phyloP scores from a whole-genome alignment of 2,113 vertebrate genomes.

The Neolamprologus sp. region DNA sequence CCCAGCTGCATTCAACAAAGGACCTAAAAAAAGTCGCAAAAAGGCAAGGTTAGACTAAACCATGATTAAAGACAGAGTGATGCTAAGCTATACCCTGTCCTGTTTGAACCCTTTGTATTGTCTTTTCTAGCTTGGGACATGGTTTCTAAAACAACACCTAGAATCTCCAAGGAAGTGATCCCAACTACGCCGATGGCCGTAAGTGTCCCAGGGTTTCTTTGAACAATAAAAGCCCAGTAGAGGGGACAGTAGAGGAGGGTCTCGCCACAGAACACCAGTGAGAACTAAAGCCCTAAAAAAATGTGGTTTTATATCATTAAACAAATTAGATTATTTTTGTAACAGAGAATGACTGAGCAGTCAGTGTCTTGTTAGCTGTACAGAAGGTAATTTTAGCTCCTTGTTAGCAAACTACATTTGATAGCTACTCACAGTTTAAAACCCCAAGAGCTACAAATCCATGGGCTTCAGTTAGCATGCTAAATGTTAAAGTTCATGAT shows the following conservation, averaged over 20 bases:
- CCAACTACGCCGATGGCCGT: conserved; percentile 46
- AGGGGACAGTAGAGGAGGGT: neutral
- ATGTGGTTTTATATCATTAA: neutral
- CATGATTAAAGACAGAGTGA: neutral
- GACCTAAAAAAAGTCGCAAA: neutral
- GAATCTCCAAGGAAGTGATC: conserved; percentile 16
- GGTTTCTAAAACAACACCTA: conserved; percentile 35
- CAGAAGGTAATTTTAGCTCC: neutral
- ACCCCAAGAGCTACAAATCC: neutral
- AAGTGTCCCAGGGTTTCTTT: conserved; percentile 6
- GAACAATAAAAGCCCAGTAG: neutral
- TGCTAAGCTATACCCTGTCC: neutral
- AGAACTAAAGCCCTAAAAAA: neutral
- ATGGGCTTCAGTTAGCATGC: neutral
- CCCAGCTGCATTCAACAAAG: neutral
- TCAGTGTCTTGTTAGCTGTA: neutral
- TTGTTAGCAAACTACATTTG: neutral
- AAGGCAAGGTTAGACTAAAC: neutral
- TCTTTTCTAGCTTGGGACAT: conserved; percentile 47
- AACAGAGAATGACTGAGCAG: neutral
- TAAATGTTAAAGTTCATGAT: neutral
- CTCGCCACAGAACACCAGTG: neutral
- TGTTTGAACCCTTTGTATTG: neutral
- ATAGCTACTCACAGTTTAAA: neutral
- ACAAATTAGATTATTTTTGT: neutral